Percentiles rank a stretch among this genome's conserved stretches.
These are phyloP conservation scores for Tupaia chinensis DNA, from an alignment of 2,113 vertebrate genomes.

Conservation along the genomic window DNA sequence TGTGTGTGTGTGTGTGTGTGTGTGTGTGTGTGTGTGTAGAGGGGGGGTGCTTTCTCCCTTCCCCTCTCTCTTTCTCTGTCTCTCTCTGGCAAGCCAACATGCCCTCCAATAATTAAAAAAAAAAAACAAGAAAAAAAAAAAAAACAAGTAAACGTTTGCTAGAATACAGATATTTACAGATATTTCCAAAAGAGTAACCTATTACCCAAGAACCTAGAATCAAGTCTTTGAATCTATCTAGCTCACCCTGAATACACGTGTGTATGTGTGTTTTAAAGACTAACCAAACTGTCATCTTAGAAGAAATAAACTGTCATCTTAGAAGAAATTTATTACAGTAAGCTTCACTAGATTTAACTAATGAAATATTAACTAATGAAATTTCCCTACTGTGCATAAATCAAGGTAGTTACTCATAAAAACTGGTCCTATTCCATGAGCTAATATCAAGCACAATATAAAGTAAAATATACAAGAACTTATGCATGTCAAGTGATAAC, in stretches of 20 bases:
- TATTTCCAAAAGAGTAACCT: constrained; percentile 4
- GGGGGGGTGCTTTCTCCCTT: no score
- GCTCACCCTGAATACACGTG: not conserved
- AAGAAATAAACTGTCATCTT: constrained; percentile 5
- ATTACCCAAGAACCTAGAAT: not conserved
- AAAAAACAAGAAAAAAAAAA: not conserved
- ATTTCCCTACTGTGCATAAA: constrained; percentile 13
- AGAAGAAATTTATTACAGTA: constrained; percentile 29
- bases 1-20: no score
- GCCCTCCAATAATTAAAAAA: no score
- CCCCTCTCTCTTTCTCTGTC: no score
- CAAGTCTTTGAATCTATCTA: not conserved
- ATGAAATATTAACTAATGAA: constrained; percentile 62
- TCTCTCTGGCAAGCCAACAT: no score
- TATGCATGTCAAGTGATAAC: not conserved
- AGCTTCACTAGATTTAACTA: constrained; percentile 8
- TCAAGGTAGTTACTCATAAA: constrained; percentile 6
- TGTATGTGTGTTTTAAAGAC: not conserved
- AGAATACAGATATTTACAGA: not conserved
- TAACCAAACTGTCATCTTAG: no score
- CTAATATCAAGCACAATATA: not conserved
- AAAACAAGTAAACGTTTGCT: constrained; percentile 42
- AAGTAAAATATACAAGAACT: not conserved
- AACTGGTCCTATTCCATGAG: constrained; percentile 21
- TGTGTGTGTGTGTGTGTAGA: no score